Evolutionary conservation across 1,140 invertebrate genomes (phyloP).

Genomic region (Adoxophyes honmai): DNA sequence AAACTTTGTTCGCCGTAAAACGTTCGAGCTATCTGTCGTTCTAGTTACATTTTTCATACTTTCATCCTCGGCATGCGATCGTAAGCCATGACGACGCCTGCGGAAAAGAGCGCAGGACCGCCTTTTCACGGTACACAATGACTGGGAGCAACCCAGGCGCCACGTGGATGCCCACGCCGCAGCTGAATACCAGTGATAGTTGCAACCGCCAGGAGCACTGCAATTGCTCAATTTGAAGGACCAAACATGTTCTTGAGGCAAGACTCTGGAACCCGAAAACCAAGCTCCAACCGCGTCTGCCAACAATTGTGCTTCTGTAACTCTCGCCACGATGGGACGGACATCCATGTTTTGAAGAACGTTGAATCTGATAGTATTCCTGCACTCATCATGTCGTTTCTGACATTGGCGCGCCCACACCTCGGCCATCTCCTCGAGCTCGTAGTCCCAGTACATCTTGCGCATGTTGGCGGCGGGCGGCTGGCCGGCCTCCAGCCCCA

Average conservation of each 20-base stretch:
- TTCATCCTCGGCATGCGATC: neutral
- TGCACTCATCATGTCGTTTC: slow-evolving; percentile 63
- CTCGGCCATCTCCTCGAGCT: slow-evolving; percentile 63
- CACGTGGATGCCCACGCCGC: slow-evolving; percentile 65
- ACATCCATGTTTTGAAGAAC: slow-evolving; percentile 68
- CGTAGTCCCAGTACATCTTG: slow-evolving; percentile 69
- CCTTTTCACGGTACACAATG: slow-evolving; percentile 51
- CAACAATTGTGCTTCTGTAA: slow-evolving; percentile 61
- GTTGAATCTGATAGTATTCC: slow-evolving; percentile 63
- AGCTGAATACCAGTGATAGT: slow-evolving; percentile 60
- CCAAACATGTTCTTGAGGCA: slow-evolving; percentile 54
- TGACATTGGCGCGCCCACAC: slow-evolving; percentile 66
- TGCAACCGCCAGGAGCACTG: slow-evolving; percentile 55
- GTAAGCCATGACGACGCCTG: slow-evolving; percentile 26
- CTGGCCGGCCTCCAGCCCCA: slow-evolving; percentile 62
- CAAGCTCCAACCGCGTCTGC: slow-evolving; percentile 60
- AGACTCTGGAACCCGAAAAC: slow-evolving; percentile 56
- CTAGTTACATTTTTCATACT: slow-evolving; percentile 26
- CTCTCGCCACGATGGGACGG: slow-evolving; percentile 45
- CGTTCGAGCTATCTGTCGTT: slow-evolving; percentile 34
- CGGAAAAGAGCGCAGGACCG: slow-evolving; percentile 49
- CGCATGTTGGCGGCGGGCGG: slow-evolving; percentile 67
- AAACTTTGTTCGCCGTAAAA: slow-evolving; percentile 50
- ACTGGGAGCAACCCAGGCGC: slow-evolving; percentile 63
- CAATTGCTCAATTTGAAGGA: slow-evolving; percentile 56